phyloP scores from a whole-genome alignment of 2,113 vertebrate genomes.

The Strix uralensis region DNA sequence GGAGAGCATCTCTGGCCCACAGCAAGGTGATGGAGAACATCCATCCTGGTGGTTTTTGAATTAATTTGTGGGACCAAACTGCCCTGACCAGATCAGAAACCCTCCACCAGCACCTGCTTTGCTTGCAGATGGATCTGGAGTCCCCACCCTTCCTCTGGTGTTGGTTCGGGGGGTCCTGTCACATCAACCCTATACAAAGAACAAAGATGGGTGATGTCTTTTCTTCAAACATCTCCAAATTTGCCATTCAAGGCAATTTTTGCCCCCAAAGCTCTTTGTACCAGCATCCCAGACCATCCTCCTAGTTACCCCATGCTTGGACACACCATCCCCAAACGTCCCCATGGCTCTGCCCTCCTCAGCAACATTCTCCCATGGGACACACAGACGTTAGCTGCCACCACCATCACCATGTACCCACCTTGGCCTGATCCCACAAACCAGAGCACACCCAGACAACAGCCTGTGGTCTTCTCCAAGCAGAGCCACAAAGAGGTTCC shows the following conservation, averaged over 20 bases:
- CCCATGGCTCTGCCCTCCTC: neutral
- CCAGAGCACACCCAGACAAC: neutral
- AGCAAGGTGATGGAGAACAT: neutral
- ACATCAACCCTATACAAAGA: neutral
- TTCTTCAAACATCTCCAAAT: neutral
- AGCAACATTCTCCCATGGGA: neutral
- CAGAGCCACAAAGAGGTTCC: neutral
- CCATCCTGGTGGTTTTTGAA: neutral
- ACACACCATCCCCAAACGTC: neutral
- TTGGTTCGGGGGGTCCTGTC: neutral
- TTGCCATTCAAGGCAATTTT: neutral
- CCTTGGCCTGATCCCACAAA: neutral
- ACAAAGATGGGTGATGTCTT: neutral
- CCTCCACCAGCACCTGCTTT: rapidly evolving
- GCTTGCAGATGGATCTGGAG: neutral
- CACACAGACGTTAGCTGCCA: neutral
- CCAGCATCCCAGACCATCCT: neutral
- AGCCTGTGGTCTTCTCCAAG: neutral
- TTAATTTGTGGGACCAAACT: neutral
- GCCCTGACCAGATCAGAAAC: neutral
- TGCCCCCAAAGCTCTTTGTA: neutral
- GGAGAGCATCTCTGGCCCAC: neutral
- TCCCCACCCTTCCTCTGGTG: rapidly evolving
- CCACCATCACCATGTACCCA: neutral
- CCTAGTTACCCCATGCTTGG: neutral